These are phyloP conservation scores for Psettodes erumei DNA, from an alignment of 2,113 vertebrate species.

Conservation along the genomic window DNA sequence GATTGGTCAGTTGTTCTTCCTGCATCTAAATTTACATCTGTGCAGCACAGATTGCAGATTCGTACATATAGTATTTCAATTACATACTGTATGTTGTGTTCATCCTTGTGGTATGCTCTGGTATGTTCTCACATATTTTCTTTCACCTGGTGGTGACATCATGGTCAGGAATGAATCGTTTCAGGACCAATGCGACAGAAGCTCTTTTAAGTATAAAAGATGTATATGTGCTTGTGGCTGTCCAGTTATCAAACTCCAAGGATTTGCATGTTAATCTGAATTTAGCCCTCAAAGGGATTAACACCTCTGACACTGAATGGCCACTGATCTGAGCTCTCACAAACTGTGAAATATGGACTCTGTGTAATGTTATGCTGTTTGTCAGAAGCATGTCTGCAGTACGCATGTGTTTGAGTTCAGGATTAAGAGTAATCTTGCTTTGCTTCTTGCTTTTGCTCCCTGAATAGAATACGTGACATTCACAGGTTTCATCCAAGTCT, in stretches of 20 bases:
- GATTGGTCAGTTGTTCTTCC: too few species aligned
- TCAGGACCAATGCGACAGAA: background rate
- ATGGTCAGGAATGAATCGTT: background rate
- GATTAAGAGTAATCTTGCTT: slow-evolving; percentile 43
- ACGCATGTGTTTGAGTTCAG: slow-evolving; percentile 31
- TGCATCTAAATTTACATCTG: slow-evolving; percentile 27
- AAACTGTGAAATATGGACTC: slow-evolving; percentile 37
- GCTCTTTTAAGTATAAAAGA: slow-evolving; percentile 14
- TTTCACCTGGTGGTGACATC: background rate
- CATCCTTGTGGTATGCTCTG: background rate
- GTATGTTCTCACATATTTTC: slow-evolving; percentile 1
- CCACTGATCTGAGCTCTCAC: slow-evolving; percentile 32
- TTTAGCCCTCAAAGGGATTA: slow-evolving; percentile 51
- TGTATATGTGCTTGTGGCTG: background rate
- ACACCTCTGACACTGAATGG: slow-evolving; percentile 32
- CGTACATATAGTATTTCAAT: slow-evolving; percentile 6
- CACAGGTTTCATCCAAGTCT: slow-evolving; percentile 21
- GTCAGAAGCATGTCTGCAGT: slow-evolving; percentile 31
- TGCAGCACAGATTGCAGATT: background rate
- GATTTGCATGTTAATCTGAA: slow-evolving; percentile 59
- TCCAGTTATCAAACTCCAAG: slow-evolving; percentile 22
- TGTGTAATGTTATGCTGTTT: background rate
- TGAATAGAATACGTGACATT: slow-evolving; percentile 27
- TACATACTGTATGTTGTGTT: background rate
- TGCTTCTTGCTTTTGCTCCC: slow-evolving; percentile 3